Evolutionary conservation across 2,888 invertebrate species (phyloP).

Genomic region (Chaitophorus viminalis): DNA sequence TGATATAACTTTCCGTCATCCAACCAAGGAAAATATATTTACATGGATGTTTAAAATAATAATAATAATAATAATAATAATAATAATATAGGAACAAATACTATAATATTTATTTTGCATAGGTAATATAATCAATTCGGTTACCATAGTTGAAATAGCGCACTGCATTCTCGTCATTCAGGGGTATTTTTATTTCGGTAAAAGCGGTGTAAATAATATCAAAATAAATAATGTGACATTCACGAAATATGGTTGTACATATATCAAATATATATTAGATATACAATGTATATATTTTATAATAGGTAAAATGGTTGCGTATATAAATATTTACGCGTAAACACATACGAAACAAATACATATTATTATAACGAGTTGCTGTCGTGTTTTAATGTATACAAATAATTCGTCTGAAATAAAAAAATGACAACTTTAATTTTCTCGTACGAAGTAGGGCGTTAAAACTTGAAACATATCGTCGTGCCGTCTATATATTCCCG

Average conservation of each 20-base stretch:
- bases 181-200: background rate
- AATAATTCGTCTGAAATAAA: constrained; percentile 12
- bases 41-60: no score
- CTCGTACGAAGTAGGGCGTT: constrained; percentile 1
- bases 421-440: constrained; percentile 2
- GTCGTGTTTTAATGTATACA: background rate
- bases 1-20: background rate
- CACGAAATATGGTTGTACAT: no score
- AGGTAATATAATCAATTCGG: no score
- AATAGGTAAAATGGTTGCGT: no score
- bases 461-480: background rate
- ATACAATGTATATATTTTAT: no score
- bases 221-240: background rate
- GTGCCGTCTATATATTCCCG: background rate
- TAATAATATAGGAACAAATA: background rate
- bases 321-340: background rate
- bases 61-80: background rate
- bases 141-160: no score
- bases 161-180: no score
- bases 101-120: no score
- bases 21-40: background rate
- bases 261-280: no score
- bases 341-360: background rate
- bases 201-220: constrained; percentile 24
- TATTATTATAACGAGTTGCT: background rate